A percentile compares a stretch with the other conserved stretches of the same genome.
Evolutionary conservation across 2,888 invertebrate species (phyloP).

Genomic region (Lordiphosa andalusiaca): DNA sequence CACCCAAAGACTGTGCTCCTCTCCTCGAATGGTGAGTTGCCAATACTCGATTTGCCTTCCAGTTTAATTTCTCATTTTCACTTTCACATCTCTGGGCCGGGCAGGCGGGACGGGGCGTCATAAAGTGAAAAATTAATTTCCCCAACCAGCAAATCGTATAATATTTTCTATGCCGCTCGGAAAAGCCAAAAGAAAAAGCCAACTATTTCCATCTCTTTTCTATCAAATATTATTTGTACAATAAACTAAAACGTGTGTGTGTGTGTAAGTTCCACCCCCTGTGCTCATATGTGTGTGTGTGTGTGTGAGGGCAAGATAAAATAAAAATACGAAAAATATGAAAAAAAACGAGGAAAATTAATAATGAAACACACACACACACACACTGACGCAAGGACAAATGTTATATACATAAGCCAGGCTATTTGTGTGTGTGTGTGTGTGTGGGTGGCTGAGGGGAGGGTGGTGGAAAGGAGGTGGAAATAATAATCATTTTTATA

Average conservation of each 20-base stretch:
- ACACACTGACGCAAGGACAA: constrained; percentile 66
- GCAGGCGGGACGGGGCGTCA: constrained; percentile 31
- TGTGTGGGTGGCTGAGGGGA: constrained; percentile 10
- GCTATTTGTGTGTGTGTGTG: constrained; percentile 32
- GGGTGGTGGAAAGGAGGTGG: constrained; percentile 35
- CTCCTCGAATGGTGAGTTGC: constrained; percentile 13
- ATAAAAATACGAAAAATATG: constrained; percentile 74
- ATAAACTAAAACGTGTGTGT: constrained; percentile 57
- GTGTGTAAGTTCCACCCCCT: constrained; percentile 53
- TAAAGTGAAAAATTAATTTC: constrained; percentile 67
- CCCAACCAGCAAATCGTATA: constrained; percentile 11
- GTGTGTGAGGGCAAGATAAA: constrained; percentile 58
- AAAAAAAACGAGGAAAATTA: constrained; percentile 69
- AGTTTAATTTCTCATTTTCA: constrained; percentile 40
- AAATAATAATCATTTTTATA: constrained; percentile 71
- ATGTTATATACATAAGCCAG: constrained; percentile 40
- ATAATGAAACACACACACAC: constrained; percentile 68
- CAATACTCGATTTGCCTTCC: constrained; percentile 18
- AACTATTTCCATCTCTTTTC: constrained; percentile 66
- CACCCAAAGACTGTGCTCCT: constrained; percentile 8
- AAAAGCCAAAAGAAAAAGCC: constrained; percentile 42
- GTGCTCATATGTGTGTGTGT: constrained; percentile 26
- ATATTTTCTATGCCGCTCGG: constrained; percentile 7
- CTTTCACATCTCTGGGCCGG: constrained; percentile 49
- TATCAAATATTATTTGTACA: constrained; percentile 66